Conservation (phyloP, 2,113 vertebrate species). For the Toxotes jaculatrix region DNA sequence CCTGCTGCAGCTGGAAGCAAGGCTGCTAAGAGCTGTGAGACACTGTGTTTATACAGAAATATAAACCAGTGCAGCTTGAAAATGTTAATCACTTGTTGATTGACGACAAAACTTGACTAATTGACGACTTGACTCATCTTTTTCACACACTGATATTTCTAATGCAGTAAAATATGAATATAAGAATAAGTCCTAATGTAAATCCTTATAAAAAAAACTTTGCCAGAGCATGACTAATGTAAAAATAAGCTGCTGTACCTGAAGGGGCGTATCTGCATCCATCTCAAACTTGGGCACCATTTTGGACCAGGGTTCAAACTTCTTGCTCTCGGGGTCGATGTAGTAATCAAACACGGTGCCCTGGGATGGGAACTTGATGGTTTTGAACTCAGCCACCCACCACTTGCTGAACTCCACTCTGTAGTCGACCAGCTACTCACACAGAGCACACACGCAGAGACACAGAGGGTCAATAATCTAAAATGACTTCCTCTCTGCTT, state of each 20-base stretch:
- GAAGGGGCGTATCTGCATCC: constrained; percentile 90
- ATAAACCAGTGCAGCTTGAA: no score
- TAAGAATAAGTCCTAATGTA: neutral
- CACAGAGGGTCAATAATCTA: constrained; percentile 61
- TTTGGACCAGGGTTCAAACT: constrained; percentile 95
- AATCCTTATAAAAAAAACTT: no score
- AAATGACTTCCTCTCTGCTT: constrained; percentile 61
- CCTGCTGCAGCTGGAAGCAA: neutral
- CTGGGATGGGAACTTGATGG: constrained; percentile 95
- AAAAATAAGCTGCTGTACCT: constrained; percentile 83
- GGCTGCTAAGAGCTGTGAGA: no score
- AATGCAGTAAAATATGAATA: neutral
- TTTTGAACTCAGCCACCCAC: constrained; percentile 96
- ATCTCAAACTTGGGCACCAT: constrained; percentile 92
- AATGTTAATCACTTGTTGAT: no score
- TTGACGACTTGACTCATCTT: no score
- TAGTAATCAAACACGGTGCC: constrained; percentile 97
- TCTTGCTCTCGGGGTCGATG: constrained; percentile 92
- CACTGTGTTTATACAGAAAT: no score
- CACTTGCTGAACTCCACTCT: constrained; percentile 97
- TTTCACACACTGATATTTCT: no score
- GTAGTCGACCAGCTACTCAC: constrained; percentile 91
- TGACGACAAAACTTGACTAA: no score
- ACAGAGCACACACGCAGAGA: constrained; percentile 64
- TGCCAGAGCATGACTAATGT: neutral